Evolutionary conservation across 37 sponge, comb jelly and placozoan species (phyloP), one percentile per base, ranked within the genome.

Genomic region (Geodia barretti): DNA sequence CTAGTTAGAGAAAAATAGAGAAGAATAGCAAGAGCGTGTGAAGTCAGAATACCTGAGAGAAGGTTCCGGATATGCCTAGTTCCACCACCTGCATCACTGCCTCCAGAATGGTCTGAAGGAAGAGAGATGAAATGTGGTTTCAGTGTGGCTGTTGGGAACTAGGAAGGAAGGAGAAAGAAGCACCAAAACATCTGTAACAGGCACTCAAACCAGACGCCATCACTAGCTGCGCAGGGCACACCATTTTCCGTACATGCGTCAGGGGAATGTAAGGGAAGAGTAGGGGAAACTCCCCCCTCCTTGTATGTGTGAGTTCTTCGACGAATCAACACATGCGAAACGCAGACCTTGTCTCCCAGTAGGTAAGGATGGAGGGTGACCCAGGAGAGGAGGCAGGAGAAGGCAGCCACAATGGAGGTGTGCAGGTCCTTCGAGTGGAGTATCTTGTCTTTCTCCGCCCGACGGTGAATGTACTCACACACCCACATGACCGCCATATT

Each of bases 381-480:
- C 92, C 89, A 93, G 26, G 38, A 38, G 28, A 87, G 84, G 20
- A 94, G 70, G 30, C 87, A 80, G 64, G 64, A 72, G 83, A 93
- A 91, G 59, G 95, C 92, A 71, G 97, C 92, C 59, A 97, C 95
- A 32, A 94, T 85, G 76, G 79, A 87, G 32, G 92, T 88, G 84
- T 94, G 97, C 38, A 88, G 90, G 54, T 91, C 86, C 14, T 80
- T 72, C 17, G 91, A 74, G 61, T 91, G 97, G 54, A 17, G 54
- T 17, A 47, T 7, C 2, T 39, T 65, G 42, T 30, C 85, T 78
- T 89, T 88, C 35, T 38, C 63, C 8, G 91, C 87, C 35, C 80
- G 86, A 23, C 35, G 69, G 69, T 83, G 28, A 37, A 95, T 95
- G 77, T 77, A 95, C 39, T 73, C 81, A 84, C 95, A 92, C 62